A percentile compares a stretch with the other conserved stretches of the same genome.
These are phyloP conservation scores for Sceloporus tristichus DNA, from an alignment of 2,113 vertebrate species.

Conservation along the genomic window DNA sequence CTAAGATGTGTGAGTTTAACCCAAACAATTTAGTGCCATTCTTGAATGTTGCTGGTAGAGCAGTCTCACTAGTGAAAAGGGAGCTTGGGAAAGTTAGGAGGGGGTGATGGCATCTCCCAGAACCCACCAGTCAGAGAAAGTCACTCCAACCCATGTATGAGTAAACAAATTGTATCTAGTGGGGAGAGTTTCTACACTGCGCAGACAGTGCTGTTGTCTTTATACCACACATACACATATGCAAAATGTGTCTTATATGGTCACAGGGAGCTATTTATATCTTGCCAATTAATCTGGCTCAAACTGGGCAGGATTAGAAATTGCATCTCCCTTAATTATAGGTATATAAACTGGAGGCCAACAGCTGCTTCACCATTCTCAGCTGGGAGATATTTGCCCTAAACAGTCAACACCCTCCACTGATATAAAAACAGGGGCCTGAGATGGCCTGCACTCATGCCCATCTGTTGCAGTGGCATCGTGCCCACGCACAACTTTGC, in stretches of 20 bases:
- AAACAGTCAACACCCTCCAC: slow-evolving; percentile 47
- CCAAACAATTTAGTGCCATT: not conserved
- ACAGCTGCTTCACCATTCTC: slow-evolving; percentile 75
- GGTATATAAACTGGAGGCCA: slow-evolving; percentile 71
- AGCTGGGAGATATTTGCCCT: slow-evolving; percentile 72
- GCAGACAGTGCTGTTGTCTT: slow-evolving; percentile 58
- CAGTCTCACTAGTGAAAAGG: not conserved
- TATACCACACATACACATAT: slow-evolving; percentile 35
- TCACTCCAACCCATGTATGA: not conserved
- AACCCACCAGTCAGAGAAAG: not conserved
- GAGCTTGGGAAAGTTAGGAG: not conserved
- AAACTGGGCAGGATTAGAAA: slow-evolving; percentile 74
- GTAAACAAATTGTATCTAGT: not conserved
- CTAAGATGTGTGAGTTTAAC: not conserved
- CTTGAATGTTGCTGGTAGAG: not conserved
- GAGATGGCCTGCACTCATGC: slow-evolving; percentile 51
- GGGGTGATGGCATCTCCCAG: too few species aligned
- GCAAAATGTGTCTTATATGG: slow-evolving; percentile 71
- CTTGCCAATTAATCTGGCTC: slow-evolving; percentile 73
- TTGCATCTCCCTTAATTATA: slow-evolving; percentile 75
- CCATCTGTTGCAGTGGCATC: slow-evolving; percentile 69
- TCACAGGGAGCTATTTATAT: slow-evolving; percentile 68
- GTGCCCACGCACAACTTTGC: slow-evolving; percentile 39
- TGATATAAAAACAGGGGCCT: slow-evolving; percentile 1
- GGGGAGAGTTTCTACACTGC: not conserved